Evolutionary conservation across 1,140 invertebrate species (phyloP).

Genomic region (Helicoverpa zea): DNA sequence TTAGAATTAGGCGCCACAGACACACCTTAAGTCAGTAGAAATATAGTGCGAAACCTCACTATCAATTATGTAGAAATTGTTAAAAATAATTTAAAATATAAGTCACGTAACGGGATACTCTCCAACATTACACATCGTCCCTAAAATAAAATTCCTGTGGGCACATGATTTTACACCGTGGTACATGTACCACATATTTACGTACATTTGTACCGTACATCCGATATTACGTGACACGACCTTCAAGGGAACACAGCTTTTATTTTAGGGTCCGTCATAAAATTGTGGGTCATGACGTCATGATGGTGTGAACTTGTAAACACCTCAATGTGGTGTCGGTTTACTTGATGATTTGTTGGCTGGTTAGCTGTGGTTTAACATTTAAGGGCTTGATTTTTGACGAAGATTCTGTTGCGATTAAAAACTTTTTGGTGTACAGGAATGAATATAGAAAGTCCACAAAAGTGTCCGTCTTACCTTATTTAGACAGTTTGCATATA

Average conservation of each 20-base stretch:
- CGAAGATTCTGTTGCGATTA: no score
- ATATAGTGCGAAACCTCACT: no score
- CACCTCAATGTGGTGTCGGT: constrained; percentile 30
- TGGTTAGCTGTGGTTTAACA: background rate
- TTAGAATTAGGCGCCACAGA: no score
- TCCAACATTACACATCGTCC: constrained; percentile 8
- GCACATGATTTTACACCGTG: background rate
- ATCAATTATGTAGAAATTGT: no score
- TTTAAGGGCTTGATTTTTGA: background rate
- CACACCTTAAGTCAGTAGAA: no score
- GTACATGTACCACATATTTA: background rate
- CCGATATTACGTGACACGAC: constrained; percentile 13
- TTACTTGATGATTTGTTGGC: constrained; percentile 10
- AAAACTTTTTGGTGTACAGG: no score
- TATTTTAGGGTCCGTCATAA: constrained; percentile 44
- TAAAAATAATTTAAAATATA: no score
- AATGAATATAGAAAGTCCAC: no score
- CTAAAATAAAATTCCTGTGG: constrained; percentile 6
- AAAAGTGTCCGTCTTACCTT: no score
- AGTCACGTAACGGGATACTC: no score
- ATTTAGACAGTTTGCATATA: no score
- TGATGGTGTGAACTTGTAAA: constrained; percentile 20
- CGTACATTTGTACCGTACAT: constrained; percentile 4
- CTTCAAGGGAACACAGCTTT: constrained; percentile 33
- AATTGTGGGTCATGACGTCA: constrained; percentile 17